Percentiles rank a stretch among this genome's conserved stretches.
phyloP scores from a whole-genome alignment of 2,797 vertebrate genomes.

The Sandelia bainsii region DNA sequence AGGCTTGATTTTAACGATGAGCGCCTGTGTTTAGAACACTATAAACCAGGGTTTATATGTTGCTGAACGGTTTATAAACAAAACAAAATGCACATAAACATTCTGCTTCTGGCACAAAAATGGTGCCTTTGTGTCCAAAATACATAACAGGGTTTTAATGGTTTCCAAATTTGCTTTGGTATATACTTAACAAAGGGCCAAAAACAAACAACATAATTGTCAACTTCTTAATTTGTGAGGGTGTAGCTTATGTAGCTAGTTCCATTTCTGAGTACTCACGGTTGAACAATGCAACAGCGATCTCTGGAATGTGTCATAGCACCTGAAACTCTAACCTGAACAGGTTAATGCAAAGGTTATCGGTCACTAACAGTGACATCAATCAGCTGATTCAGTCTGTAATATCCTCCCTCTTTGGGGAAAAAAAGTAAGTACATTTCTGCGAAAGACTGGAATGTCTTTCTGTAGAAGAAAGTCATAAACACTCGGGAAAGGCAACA shows the following conservation, averaged over 20 bases:
- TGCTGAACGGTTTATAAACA: conserved; percentile 34
- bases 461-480: conserved; percentile 77
- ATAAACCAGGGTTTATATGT: conserved; percentile 38
- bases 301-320: conserved; percentile 75
- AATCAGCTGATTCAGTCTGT: conserved; percentile 49
- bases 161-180: conserved; percentile 70
- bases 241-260: conserved; percentile 54
- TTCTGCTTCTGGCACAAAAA: conserved; percentile 47
- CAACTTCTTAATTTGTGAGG: conserved; percentile 33
- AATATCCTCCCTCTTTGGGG: conserved; percentile 75
- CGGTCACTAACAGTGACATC: conserved; percentile 39
- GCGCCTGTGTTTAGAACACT: conserved; percentile 45
- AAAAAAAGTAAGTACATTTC: conserved; percentile 61
- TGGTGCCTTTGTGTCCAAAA: conserved; percentile 20
- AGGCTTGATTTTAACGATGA: conserved; percentile 28
- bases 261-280: conserved; percentile 31
- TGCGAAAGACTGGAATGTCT: conserved; percentile 86
- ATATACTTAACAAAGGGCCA: conserved; percentile 48
- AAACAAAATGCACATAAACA: conserved; percentile 49
- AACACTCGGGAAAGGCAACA: conserved; percentile 89
- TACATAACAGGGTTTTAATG: conserved; percentile 14
- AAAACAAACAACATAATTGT: conserved; percentile 35
- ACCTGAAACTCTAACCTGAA: conserved; percentile 67
- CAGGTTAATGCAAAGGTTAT: conserved; percentile 32
- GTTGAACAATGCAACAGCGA: conserved; percentile 41